Conservation (phyloP, 2,113 vertebrate species). For the Sitta europaea region DNA sequence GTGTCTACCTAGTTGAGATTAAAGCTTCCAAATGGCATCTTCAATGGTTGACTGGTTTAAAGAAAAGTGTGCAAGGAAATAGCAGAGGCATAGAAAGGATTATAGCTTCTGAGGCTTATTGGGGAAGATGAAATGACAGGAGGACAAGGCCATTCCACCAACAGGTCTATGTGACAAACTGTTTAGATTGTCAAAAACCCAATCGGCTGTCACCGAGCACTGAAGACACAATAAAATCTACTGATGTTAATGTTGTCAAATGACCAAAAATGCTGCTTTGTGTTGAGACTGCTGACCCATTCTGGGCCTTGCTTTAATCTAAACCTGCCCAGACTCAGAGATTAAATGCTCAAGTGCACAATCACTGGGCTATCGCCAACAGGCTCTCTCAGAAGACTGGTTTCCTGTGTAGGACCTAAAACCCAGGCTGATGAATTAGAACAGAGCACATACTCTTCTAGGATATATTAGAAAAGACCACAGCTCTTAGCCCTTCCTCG, state of each 20-base stretch:
- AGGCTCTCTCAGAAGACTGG: neutral
- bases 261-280: neutral
- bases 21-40: neutral
- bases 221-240: neutral
- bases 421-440: neutral
- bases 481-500: neutral
- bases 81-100: neutral
- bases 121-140: neutral
- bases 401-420: neutral
- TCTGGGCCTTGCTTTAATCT: neutral
- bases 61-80: neutral
- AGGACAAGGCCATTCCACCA: neutral
- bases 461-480: neutral
- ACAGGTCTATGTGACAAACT: neutral
- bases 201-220: neutral
- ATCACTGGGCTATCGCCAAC: neutral
- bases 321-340: neutral
- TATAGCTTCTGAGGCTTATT: neutral
- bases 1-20: neutral
- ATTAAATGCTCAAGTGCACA: neutral
- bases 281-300: neutral
- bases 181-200: neutral
- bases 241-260: neutral
- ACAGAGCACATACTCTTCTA: neutral
- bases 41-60: neutral